Evolutionary conservation across 2,113 vertebrate species (phyloP), one percentile per base, ranked within the genome.

Genomic region (Oncorhynchus clarkii): DNA sequence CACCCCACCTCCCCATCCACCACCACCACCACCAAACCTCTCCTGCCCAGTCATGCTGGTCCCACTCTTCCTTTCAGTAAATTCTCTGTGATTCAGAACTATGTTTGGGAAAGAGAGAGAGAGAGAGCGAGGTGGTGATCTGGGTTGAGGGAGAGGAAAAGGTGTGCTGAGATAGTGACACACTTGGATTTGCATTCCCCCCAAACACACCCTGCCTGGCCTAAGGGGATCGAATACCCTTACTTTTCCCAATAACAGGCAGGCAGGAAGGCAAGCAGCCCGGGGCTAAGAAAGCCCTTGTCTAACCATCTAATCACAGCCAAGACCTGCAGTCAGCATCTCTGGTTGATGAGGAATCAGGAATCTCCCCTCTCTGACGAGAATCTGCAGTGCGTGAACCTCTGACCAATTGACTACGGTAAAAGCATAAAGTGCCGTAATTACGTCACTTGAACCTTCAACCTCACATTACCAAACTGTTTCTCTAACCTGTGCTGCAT

Each of bases 361-460:
- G 75, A 76, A 29, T 73, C 78, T 72, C 78, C 49, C n/a, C 29
- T n/a, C 72, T 64, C 54, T 70, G 66, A 68, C 69, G 68, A 31
- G 65, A 59, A 81, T 77, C 65, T 62, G 34, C 16, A 0, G 18
- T 45, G 39, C 2, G 34, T 65, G 64, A 76, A 73, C 79, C 51
- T 9, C 2, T 79, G 81, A 86, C 80, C 80, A 27, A 79, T 27
- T 69, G 62, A 3, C 24, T 62, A n/a, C 67, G 69, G 9, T 81
- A 74, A 80, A 69, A 85, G 66, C 87, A 48, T 60, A 29, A 81
- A 67, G 85, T 84, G 78, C 45, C 45, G 65, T 65, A 64, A 67
- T 76, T 67, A 72, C 49, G 77, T 79, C 71, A 76, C 69, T 72
- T 22, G 8, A 70, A 75, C 62, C 45, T 60, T 70, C 70, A 68